A percentile compares a stretch with the other conserved stretches of the same genome.
phyloP scores from a whole-genome alignment of 2,888 invertebrate species.

The Trachelus troglodyta region DNA sequence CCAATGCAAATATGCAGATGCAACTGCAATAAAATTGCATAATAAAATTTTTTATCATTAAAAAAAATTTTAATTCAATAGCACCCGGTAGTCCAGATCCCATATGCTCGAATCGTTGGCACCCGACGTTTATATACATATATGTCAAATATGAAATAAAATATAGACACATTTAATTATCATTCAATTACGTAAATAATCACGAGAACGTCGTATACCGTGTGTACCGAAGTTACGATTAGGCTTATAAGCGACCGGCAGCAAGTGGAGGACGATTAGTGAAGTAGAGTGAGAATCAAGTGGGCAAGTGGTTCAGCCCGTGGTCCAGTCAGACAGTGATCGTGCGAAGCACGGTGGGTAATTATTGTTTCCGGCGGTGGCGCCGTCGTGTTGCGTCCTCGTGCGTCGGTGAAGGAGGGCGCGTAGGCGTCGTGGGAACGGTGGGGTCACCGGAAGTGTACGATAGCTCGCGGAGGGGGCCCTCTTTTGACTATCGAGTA shows the following conservation, averaged over 20 bases:
- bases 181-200: background rate
- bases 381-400: constrained; percentile 1
- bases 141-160: background rate
- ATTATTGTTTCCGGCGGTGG: background rate
- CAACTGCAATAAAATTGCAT: background rate
- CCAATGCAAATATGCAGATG: background rate
- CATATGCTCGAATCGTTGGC: background rate
- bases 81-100: too few species aligned
- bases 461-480: background rate
- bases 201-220: background rate
- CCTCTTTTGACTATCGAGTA: constrained; percentile 6
- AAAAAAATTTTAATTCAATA: background rate
- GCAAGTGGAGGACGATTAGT: background rate
- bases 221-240: background rate
- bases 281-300: background rate
- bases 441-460: constrained; percentile 20
- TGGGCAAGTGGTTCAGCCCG: background rate
- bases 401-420: constrained; percentile 11
- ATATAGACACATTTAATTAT: background rate
- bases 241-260: background rate
- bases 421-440: constrained; percentile 22
- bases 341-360: background rate
- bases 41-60: background rate
- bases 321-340: background rate
- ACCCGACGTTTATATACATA: background rate